Base-by-base conservation (phyloP, 2,113 vertebrate genomes). In the Hydrochoerus hydrochaeris region DNA sequence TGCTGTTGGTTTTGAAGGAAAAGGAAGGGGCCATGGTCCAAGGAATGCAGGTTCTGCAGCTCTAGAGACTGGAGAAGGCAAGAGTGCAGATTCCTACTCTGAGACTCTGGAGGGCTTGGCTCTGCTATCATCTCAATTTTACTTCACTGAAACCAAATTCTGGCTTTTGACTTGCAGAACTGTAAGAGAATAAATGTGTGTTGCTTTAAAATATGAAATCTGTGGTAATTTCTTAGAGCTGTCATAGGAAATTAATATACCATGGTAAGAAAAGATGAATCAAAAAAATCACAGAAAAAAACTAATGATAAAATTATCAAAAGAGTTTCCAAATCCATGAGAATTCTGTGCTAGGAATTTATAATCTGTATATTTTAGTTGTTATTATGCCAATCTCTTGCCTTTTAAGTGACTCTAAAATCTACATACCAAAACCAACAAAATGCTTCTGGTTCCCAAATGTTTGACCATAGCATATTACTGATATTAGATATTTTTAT, bases 341-440 rank as follows among this genome's bases (percentile, higher is more conserved):
- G 26, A 93, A 91, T 65, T 85, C 60, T 86, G 41, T 49, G 80
- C 52, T 38, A 87, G 49, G 6, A 77, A 71, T 75, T 87, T 85
- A 81, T 80, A 75, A 85, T 30, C 13, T 7, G 80, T 91, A 52
- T 17, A 82, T 52, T 84, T 81, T 85, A 54, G 65, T 73, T 89
- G 38, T 88, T 89, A 38, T 93, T 54, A 54, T 62, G 24, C 3
- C 2, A 52, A 46, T 91, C n/a, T 90, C 44, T 17, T 9, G 85
- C 22, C 90, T 91, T 75, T 85, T 82, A 73, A 80, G 4, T 17
- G 17, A 65, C 62, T 94, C 63, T 58, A 69, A 95, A 90, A 92
- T 86, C 12, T 20, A 75, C 8, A 12, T 26, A 28, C 16, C 30
- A 32, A 81, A 90, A 52, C 75, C 22, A 77, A 83, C 41, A 83